Evolutionary conservation across 2,113 vertebrate species (phyloP).

Genomic region (Mionectes macconnelli): DNA sequence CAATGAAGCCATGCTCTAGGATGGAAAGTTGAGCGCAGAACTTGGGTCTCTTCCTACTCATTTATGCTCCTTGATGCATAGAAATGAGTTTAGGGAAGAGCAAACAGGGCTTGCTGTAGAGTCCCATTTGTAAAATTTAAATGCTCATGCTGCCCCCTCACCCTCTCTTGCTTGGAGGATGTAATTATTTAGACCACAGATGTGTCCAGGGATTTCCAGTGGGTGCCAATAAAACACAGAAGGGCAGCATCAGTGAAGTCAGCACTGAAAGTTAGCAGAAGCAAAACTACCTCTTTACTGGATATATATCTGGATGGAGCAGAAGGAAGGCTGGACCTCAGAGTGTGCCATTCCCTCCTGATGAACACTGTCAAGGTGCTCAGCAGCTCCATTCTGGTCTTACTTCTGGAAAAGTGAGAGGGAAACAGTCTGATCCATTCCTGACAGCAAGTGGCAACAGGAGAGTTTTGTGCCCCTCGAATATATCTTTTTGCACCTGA

Average conservation of each 20-base stretch:
- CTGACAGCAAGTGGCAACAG: background rate
- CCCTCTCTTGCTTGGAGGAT: background rate
- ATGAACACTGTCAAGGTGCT: background rate
- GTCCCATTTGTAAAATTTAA: background rate
- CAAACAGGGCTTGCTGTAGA: background rate
- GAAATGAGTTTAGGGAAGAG: background rate
- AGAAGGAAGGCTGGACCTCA: background rate
- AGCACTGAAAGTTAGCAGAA: background rate
- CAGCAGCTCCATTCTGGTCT: accelerated
- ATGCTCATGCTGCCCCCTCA: background rate
- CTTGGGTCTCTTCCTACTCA: background rate
- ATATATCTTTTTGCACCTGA: background rate
- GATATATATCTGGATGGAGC: background rate
- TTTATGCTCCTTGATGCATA: background rate
- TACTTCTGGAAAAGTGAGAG: background rate
- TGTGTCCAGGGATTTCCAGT: background rate
- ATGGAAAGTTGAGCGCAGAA: background rate
- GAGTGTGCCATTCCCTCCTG: background rate
- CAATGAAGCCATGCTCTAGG: constrained; percentile 25
- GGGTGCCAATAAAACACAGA: background rate
- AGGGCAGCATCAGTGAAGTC: background rate
- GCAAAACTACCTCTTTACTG: background rate
- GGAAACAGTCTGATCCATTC: background rate
- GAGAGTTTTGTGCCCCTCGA: background rate
- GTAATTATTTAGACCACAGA: background rate